Percentiles rank a stretch among this genome's conserved stretches.
Conservation (phyloP, 2,797 vertebrate species). For the Myotis pilosus region DNA sequence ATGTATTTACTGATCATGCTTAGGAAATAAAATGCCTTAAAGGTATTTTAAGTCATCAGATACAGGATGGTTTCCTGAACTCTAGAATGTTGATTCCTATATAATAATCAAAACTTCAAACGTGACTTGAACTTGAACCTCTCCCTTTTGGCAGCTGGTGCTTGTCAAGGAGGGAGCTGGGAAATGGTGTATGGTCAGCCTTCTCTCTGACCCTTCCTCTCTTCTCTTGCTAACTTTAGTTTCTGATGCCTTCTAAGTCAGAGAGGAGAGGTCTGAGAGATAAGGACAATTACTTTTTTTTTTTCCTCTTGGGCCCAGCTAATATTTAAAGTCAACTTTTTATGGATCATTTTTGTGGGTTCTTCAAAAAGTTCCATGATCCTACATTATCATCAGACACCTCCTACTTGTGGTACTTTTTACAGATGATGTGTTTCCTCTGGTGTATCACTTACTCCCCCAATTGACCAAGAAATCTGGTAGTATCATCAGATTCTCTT, state of each 20-base stretch:
- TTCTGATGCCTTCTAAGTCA: background rate
- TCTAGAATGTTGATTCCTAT: background rate
- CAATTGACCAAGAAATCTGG: background rate
- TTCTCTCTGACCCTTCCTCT: background rate
- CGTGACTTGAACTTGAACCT: background rate
- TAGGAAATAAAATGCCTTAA: background rate
- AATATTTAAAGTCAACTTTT: background rate
- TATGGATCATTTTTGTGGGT: background rate
- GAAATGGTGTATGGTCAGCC: background rate
- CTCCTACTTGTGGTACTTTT: background rate
- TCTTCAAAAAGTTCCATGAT: background rate
- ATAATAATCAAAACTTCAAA: background rate
- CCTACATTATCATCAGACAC: background rate
- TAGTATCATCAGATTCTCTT: background rate
- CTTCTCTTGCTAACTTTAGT: background rate
- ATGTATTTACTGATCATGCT: background rate
- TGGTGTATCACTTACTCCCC: background rate
- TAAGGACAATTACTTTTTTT: background rate
- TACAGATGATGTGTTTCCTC: background rate
- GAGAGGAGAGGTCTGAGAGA: background rate
- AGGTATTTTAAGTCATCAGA: background rate
- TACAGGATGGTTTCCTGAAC: background rate
- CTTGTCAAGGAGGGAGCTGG: background rate
- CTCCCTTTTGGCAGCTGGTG: background rate
- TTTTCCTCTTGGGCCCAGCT: background rate